phyloP scores from a whole-genome alignment of 2,888 invertebrate genomes.

The Philopedon plagiatum region DNA sequence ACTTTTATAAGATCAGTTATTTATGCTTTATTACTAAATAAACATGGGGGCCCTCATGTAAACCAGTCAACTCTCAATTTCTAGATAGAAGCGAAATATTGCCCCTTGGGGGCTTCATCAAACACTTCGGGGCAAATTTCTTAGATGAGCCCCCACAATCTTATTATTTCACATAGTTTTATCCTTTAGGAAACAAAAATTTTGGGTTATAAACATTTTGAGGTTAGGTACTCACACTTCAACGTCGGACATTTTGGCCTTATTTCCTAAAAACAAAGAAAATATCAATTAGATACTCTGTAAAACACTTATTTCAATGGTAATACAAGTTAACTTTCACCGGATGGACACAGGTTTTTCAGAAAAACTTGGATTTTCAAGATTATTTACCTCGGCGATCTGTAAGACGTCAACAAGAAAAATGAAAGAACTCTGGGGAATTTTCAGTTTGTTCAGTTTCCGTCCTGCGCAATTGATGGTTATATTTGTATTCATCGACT shows the following conservation, averaged over 20 bases:
- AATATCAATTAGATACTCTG: slow-evolving; percentile 42
- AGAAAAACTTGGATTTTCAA: slow-evolving; percentile 17
- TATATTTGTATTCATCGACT: not conserved
- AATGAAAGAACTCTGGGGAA: not conserved
- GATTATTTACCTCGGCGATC: slow-evolving; percentile 12
- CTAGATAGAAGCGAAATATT: slow-evolving; percentile 36
- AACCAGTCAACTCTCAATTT: slow-evolving; percentile 51
- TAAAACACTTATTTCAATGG: not conserved
- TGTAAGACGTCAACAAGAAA: slow-evolving; percentile 7
- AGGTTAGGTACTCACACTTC: slow-evolving; percentile 81
- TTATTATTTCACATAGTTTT: slow-evolving; percentile 1
- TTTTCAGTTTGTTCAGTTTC: not conserved
- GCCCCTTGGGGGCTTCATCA: not conserved
- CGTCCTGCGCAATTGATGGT: not conserved
- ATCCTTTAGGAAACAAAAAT: not conserved
- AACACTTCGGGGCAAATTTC: not conserved
- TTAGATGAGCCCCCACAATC: slow-evolving; percentile 1
- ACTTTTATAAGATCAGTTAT: not conserved
- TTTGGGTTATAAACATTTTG: slow-evolving; percentile 42
- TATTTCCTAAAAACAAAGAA: slow-evolving; percentile 59
- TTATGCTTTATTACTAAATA: not conserved
- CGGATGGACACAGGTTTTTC: not conserved
- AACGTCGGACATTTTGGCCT: slow-evolving; percentile 82
- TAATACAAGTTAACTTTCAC: slow-evolving; percentile 2
- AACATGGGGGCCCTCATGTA: slow-evolving; percentile 26